A percentile compares a stretch with the other conserved stretches of the same genome.
phyloP scores from a whole-genome alignment of 2,797 vertebrate genomes.

The Ispidina picta region DNA sequence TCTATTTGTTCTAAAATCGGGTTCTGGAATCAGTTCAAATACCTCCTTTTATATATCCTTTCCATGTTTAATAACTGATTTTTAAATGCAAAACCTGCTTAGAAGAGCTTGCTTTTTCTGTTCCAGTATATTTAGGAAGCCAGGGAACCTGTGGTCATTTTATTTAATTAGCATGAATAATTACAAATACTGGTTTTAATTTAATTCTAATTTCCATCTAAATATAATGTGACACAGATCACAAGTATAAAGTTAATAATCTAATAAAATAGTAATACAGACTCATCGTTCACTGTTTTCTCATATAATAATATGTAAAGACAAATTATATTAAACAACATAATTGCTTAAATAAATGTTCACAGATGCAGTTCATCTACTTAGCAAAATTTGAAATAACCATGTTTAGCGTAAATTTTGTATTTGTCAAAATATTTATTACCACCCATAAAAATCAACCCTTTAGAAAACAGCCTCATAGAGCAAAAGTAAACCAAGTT shows the following conservation, averaged over 20 bases:
- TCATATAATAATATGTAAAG: constrained; percentile 31
- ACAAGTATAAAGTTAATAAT: constrained; percentile 56
- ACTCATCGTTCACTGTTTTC: constrained; percentile 49
- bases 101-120: background rate
- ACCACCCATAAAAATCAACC: background rate
- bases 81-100: background rate
- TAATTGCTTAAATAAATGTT: constrained; percentile 52
- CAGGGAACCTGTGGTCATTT: constrained; percentile 38
- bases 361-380: constrained; percentile 6
- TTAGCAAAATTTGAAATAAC: background rate
- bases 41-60: background rate
- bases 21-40: background rate
- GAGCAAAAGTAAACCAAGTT: background rate
- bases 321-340: constrained; percentile 58
- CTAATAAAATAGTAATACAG: constrained; percentile 48
- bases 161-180: constrained; percentile 63
- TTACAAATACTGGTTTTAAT: constrained; percentile 57
- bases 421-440: constrained; percentile 12
- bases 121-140: constrained; percentile 11
- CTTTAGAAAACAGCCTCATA: background rate
- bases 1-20: background rate
- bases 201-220: constrained; percentile 55
- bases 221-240: constrained; percentile 62
- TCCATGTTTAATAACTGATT: background rate
- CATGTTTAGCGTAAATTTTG: background rate